Percentiles rank a stretch among this genome's conserved stretches.
phyloP scores from a whole-genome alignment of 2,888 invertebrate genomes.

The Stenodema calcarata region DNA sequence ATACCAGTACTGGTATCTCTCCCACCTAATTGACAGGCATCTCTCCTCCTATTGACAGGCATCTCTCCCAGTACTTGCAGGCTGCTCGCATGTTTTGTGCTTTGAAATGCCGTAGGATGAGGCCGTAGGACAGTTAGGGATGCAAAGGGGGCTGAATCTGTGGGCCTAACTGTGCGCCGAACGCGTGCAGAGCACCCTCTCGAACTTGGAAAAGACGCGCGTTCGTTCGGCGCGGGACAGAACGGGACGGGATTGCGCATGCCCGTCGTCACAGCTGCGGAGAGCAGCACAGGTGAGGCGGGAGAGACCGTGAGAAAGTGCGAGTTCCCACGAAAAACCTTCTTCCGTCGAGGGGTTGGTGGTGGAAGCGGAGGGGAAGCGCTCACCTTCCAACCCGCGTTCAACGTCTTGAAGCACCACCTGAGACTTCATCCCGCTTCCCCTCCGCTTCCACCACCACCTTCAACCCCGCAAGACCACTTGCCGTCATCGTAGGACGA shows the following conservation, averaged over 20 bases:
- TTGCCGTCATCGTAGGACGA: background rate
- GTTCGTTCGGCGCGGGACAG: background rate
- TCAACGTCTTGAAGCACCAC: conserved; percentile 15
- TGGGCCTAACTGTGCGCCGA: background rate
- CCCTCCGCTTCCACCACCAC: background rate
- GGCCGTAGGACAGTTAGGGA: background rate
- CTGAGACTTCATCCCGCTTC: background rate
- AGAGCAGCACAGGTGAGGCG: background rate
- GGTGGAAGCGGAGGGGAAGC: background rate
- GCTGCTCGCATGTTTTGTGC: background rate
- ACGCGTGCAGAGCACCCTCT: background rate
- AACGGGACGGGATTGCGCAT: too few species aligned
- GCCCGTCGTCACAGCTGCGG: background rate
- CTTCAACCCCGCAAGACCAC: background rate
- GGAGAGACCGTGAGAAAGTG: conserved; percentile 34
- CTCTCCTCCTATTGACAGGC: too few species aligned
- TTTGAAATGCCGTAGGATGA: too few species aligned
- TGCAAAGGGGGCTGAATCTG: background rate
- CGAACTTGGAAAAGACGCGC: background rate
- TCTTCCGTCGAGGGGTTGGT: background rate
- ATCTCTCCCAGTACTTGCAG: too few species aligned
- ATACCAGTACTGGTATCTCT: too few species aligned
- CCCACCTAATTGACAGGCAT: too few species aligned
- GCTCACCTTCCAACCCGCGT: conserved; percentile 5
- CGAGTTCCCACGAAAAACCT: conserved; percentile 41